Evolutionary conservation across 2,888 invertebrate species (phyloP).

Genomic region (Heliconius cydno): DNA sequence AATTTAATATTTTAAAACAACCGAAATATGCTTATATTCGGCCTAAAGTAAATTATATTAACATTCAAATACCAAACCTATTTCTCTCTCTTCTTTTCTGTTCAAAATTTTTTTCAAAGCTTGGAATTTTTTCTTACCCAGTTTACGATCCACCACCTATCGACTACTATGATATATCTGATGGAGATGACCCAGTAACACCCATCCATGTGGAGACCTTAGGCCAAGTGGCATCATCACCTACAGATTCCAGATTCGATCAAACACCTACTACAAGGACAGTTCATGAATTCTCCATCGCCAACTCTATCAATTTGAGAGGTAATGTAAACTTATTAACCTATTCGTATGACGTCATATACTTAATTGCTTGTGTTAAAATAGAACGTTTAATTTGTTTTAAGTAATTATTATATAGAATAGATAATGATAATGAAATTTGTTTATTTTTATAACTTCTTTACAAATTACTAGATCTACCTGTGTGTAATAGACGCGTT

Average conservation of each 20-base stretch:
- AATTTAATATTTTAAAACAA: not conserved
- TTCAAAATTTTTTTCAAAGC: too few species aligned
- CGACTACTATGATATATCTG: slow-evolving; percentile 66
- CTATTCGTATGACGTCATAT: not conserved
- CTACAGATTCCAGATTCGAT: slow-evolving; percentile 58
- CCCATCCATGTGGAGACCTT: slow-evolving; percentile 58
- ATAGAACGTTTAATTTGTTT: not conserved
- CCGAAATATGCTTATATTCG: not conserved
- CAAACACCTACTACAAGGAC: slow-evolving; percentile 61
- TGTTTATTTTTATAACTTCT: not conserved
- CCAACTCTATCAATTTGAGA: slow-evolving; percentile 76
- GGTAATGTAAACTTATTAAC: slow-evolving; percentile 55
- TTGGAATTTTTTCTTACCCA: not conserved
- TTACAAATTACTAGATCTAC: not conserved
- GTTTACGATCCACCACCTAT: slow-evolving; percentile 14
- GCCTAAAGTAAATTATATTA: too few species aligned
- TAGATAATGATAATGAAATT: not conserved
- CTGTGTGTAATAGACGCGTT: too few species aligned
- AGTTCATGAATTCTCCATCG: slow-evolving; percentile 71
- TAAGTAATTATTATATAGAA: not conserved
- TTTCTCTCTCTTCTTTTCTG: too few species aligned
- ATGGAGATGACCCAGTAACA: slow-evolving; percentile 67
- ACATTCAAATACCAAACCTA: too few species aligned
- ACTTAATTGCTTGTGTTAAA: not conserved
- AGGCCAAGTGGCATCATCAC: slow-evolving; percentile 57